Conservation (phyloP, 2,797 vertebrate genomes). For the Gambusia yucatana region DNA sequence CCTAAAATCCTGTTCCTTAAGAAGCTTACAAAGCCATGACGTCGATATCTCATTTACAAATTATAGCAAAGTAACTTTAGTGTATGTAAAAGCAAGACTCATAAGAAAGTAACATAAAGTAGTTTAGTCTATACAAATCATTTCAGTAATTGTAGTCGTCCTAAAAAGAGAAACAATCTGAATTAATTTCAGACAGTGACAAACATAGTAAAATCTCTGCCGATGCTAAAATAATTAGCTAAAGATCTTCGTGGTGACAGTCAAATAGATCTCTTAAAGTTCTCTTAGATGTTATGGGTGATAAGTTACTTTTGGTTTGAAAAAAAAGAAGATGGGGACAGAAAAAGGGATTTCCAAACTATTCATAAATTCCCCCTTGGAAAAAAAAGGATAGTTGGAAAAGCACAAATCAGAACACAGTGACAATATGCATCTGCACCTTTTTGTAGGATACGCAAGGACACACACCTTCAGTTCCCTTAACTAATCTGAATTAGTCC, state of each 20-base stretch:
- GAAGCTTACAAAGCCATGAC: neutral
- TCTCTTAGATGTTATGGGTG: constrained; percentile 68
- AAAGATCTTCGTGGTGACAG: constrained; percentile 78
- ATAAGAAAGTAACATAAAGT: neutral
- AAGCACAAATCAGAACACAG: constrained; percentile 30
- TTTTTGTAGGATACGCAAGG: constrained; percentile 16
- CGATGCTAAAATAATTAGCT: constrained; percentile 70
- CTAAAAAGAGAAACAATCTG: neutral
- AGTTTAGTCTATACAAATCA: neutral
- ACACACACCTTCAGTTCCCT: constrained; percentile 54
- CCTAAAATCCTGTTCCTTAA: neutral
- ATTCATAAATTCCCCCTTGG: constrained; percentile 46
- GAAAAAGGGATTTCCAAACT: constrained; percentile 28
- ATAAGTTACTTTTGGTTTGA: constrained; percentile 63
- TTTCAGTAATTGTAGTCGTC: neutral
- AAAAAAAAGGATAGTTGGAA: constrained; percentile 50
- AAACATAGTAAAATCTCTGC: constrained; percentile 33
- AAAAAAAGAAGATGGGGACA: constrained; percentile 15
- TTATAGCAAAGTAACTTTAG: neutral
- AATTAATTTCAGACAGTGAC: neutral
- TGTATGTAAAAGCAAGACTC: neutral
- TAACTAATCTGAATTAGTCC: constrained; percentile 55
- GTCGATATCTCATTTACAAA: neutral
- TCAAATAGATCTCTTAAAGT: constrained; percentile 52
- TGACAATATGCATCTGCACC: constrained; percentile 34